These are phyloP conservation scores for Cheilinus undulatus DNA, from an alignment of 2,113 vertebrate species.

Conservation along the genomic window DNA sequence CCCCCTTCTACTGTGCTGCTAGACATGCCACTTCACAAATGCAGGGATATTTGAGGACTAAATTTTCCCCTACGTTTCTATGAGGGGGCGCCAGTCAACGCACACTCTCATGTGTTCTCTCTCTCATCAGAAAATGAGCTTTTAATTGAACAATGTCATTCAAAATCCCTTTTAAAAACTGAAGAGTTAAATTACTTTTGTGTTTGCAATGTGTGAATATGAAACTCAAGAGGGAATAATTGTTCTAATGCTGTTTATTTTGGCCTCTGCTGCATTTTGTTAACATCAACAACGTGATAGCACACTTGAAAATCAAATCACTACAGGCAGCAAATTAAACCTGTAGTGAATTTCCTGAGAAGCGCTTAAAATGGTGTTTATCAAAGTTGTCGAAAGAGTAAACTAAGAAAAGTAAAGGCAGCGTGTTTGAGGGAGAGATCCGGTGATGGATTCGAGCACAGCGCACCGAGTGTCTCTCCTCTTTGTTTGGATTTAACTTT, in stretches of 20 bases:
- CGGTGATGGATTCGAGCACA: conserved; percentile 73
- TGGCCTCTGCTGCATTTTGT: conserved; percentile 61
- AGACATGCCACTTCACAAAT: conserved; percentile 63
- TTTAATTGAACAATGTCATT: conserved; percentile 48
- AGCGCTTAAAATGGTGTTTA: conserved; percentile 58
- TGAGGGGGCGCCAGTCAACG: background rate
- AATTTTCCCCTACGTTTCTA: conserved; percentile 41
- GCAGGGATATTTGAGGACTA: conserved; percentile 49
- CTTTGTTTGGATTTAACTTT: conserved; percentile 87
- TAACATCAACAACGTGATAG: conserved; percentile 54
- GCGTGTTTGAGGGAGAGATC: conserved; percentile 78
- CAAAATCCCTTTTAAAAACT: conserved; percentile 18
- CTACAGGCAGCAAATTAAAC: conserved; percentile 61
- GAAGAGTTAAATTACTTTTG: conserved; percentile 48
- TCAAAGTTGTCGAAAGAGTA: conserved; percentile 74
- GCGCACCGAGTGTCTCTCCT: conserved; percentile 66
- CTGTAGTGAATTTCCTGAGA: conserved; percentile 56
- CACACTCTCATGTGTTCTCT: conserved; percentile 36
- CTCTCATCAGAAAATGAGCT: conserved; percentile 26
- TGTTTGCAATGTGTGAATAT: conserved; percentile 26
- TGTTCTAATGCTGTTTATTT: conserved; percentile 55
- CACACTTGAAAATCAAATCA: conserved; percentile 54
- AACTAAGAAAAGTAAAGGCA: conserved; percentile 77
- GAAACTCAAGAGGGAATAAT: conserved; percentile 51
- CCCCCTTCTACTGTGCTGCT: conserved; percentile 18